Evolutionary conservation across 2,888 invertebrate genomes (phyloP).

Genomic region (Eupeodes latifasciatus): DNA sequence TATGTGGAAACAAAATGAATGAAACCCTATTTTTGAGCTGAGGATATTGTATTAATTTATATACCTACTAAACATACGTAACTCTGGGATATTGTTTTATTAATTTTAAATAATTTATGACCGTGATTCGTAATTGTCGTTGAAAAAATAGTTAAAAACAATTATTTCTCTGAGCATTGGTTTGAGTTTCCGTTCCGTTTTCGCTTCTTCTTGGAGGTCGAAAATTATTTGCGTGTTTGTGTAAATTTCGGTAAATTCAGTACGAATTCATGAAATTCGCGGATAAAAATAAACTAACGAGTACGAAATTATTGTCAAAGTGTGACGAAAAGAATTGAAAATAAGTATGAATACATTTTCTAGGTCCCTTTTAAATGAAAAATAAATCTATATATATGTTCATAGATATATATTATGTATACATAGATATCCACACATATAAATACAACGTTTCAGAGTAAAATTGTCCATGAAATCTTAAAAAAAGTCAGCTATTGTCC

Average conservation of each 20-base stretch:
- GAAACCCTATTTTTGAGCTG: background rate
- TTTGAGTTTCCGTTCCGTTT: constrained; percentile 54
- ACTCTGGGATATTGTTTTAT: background rate
- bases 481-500: background rate
- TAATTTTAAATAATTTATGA: background rate
- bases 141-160: background rate
- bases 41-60: background rate
- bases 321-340: background rate
- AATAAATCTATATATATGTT: background rate
- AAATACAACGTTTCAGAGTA: background rate
- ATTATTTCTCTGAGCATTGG: background rate
- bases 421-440: background rate
- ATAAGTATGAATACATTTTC: background rate
- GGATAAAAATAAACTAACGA: background rate
- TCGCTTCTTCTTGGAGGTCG: constrained; percentile 25
- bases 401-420: background rate
- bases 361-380: no score
- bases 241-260: background rate
- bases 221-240: constrained; percentile 22
- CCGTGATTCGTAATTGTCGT: background rate
- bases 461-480: background rate
- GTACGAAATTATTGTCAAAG: background rate
- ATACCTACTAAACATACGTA: background rate
- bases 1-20: constrained; percentile 1
- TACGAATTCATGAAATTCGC: background rate